A percentile compares a stretch with the other conserved stretches of the same genome.
phyloP scores from a whole-genome alignment of 2,113 vertebrate genomes.

The Coregonus clupeaformis region DNA sequence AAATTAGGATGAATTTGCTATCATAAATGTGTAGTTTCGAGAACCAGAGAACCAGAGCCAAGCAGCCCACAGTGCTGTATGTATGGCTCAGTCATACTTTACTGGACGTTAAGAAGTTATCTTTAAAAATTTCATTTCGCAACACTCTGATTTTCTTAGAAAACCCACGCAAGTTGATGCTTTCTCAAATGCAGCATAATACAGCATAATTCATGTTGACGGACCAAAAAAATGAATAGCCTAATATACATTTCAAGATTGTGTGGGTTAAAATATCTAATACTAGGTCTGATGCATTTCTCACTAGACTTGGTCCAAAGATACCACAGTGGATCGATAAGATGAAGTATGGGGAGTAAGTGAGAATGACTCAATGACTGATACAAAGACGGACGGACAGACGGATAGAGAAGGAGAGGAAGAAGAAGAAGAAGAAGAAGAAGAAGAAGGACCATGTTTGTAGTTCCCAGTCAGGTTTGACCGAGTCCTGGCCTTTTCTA shows the following conservation, averaged over 20 bases:
- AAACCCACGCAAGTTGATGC: slow-evolving; percentile 56
- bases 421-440: slow-evolving; percentile 32
- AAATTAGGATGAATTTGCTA: slow-evolving; percentile 22
- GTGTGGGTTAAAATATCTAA: slow-evolving; percentile 41
- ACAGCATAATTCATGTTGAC: slow-evolving; percentile 44
- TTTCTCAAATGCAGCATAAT: slow-evolving; percentile 43
- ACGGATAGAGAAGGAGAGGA: slow-evolving; percentile 47
- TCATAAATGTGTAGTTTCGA: slow-evolving; percentile 13
- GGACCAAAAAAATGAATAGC: slow-evolving; percentile 45
- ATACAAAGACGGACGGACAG: slow-evolving; percentile 62
- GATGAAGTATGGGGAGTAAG: no score
- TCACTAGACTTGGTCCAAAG: no score
- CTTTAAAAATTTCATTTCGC: slow-evolving; percentile 29
- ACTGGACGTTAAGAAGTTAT: slow-evolving; percentile 14
- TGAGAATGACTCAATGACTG: not conserved
- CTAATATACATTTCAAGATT: slow-evolving; percentile 36
- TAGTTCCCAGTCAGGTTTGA: slow-evolving; percentile 53
- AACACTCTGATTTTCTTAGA: slow-evolving; percentile 46
- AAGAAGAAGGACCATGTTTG: no score
- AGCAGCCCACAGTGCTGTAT: not conserved
- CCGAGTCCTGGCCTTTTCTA: slow-evolving; percentile 62
- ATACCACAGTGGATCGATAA: no score
- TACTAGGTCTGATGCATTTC: no score
- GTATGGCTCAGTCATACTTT: no score
- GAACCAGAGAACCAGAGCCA: slow-evolving; percentile 48